Conservation (phyloP, 1,140 invertebrate genomes). For the Cydia pomonella region DNA sequence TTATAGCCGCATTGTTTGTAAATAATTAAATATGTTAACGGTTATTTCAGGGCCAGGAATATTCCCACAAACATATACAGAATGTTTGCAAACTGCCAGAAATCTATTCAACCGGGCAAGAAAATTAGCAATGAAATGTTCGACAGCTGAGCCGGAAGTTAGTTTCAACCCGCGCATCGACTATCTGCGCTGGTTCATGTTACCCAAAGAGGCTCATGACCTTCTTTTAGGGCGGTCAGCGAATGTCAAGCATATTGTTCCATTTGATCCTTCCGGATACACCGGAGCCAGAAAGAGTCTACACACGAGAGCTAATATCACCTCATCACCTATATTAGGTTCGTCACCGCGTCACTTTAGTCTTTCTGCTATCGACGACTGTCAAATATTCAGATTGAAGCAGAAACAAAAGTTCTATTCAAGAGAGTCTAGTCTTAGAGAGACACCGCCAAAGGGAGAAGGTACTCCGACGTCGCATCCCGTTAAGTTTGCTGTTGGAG, state of each 20-base stretch:
- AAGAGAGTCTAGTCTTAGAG: constrained; percentile 74
- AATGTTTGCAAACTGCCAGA: constrained; percentile 89
- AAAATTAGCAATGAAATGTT: constrained; percentile 88
- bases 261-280: constrained; percentile 84
- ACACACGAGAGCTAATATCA: constrained; percentile 66
- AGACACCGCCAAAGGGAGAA: constrained; percentile 62
- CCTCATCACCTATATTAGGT: constrained; percentile 73
- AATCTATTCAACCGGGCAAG: constrained; percentile 89
- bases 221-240: constrained; percentile 86
- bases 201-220: constrained; percentile 89
- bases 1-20: constrained; percentile 6
- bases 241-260: constrained; percentile 88
- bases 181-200: constrained; percentile 91
- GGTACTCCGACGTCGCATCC: constrained; percentile 63
- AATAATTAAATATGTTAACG: constrained; percentile 32
- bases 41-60: constrained; percentile 81
- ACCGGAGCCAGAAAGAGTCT: constrained; percentile 73
- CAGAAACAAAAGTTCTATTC: constrained; percentile 73
- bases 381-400: constrained; percentile 75
- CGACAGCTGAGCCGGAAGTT: constrained; percentile 87
- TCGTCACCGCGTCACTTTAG: constrained; percentile 82
- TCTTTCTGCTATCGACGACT: constrained; percentile 83
- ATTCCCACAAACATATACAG: constrained; percentile 86
- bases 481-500: constrained; percentile 85
- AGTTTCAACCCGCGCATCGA: constrained; percentile 85